Evolutionary conservation across 2,888 invertebrate genomes (phyloP).

Genomic region (Rhingia rostrata): DNA sequence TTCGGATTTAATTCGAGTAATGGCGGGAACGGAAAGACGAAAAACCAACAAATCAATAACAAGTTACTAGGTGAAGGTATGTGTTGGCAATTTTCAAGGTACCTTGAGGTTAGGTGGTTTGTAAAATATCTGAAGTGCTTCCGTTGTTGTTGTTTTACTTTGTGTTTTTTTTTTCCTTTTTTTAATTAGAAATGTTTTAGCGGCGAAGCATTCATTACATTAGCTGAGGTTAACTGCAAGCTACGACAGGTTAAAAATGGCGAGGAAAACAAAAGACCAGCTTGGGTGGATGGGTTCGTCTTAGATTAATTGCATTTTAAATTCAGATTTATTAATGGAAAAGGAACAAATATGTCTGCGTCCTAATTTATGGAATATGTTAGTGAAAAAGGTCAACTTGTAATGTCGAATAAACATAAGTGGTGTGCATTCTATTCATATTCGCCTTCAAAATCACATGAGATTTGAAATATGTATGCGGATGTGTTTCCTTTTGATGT

Average conservation of each 20-base stretch:
- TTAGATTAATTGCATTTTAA: constrained; percentile 3
- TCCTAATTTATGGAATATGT: constrained; percentile 10
- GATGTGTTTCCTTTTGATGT: too few species aligned
- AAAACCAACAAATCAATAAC: constrained; percentile 1
- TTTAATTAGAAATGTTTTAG: constrained; percentile 3
- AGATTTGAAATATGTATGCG: too few species aligned
- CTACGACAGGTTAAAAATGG: neutral
- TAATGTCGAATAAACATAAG: neutral
- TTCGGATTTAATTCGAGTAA: neutral
- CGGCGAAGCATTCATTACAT: constrained; percentile 6
- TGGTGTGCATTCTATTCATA: neutral
- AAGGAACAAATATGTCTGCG: neutral
- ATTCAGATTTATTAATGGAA: constrained; percentile 3
- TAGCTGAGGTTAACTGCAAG: constrained; percentile 7
- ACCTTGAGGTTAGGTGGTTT: constrained; percentile 5
- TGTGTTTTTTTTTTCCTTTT: neutral
- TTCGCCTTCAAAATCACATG: too few species aligned
- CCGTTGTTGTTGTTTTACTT: neutral
- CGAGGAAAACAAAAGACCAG: neutral
- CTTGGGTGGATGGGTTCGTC: neutral
- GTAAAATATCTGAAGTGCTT: neutral
- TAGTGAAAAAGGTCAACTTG: neutral
- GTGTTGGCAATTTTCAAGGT: constrained; percentile 3
- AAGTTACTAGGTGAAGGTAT: neutral
- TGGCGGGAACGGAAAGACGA: neutral